Base-by-base conservation (phyloP, 2,113 vertebrate species). In the Pipa parva region DNA sequence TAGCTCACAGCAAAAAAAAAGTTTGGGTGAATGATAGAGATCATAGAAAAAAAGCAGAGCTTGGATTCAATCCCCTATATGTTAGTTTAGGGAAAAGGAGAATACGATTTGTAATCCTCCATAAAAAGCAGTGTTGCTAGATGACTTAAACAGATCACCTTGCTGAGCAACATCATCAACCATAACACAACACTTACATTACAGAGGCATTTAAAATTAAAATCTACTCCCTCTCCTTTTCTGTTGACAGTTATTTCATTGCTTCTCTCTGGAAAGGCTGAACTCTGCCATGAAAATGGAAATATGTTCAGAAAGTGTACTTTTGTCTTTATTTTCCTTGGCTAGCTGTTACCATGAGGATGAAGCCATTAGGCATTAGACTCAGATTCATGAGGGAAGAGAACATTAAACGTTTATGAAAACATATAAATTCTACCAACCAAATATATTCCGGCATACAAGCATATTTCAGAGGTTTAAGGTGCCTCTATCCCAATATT, bases 321-420 rank as follows among this genome's bases (percentile, higher is more conserved):
- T 80, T 84, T 74, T 72, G 70, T 77, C 79, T 73, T 22, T 80
- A 63, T 83, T 83, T 81, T 74, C 72, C 59, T 77, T 80, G 79
- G 77, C 77, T 77, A n/a, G 26, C 69, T 71, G 72, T 29, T 79
- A 65, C 76, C 77, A 70, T 26, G 62, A 81, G 24, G 56, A 55
- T 76, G 59, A 57, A 72, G 72, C 45, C 36, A 51, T 66, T 63
- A 73, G 73, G 67, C 57, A 76, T 58, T 60, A 74, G 54, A 61
- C 68, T 65, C 73, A 73, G 59, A 72, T 74, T 74, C 56, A 71
- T 29, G 65, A 74, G 76, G 74, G 71, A 78, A 76, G 78, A 72
- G 73, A 78, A 59, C 71, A 71, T 22, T 65, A 75, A 69, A 75
- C 71, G 69, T 74, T 77, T 77, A 59, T 72, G 60, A 75, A 73